These are phyloP conservation scores for Caenorhabditis afra DNA, from an alignment of 2,888 invertebrate species.

Conservation along the genomic window DNA sequence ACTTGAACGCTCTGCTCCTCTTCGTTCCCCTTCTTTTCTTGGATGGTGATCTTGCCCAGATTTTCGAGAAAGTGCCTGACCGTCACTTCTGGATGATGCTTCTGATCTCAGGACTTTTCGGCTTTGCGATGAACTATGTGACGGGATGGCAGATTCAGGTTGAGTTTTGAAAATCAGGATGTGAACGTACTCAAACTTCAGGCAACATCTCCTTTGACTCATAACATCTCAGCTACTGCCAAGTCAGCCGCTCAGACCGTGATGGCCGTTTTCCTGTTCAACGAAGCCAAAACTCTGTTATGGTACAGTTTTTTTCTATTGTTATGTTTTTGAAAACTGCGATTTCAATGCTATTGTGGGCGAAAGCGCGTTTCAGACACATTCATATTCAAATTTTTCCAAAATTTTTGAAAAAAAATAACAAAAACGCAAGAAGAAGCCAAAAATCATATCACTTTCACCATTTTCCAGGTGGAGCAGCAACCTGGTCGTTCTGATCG, in stretches of 20 bases:
- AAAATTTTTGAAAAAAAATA: too few species aligned
- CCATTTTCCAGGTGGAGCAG: slow-evolving; percentile 86
- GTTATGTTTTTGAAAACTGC: too few species aligned
- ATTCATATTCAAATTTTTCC: too few species aligned
- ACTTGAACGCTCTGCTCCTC: slow-evolving; percentile 91
- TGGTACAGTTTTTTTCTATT: slow-evolving; percentile 86
- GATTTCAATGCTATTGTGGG: too few species aligned
- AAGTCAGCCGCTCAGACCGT: slow-evolving; percentile 98
- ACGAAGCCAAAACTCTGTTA: slow-evolving; percentile 82
- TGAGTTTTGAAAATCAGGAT: too few species aligned
- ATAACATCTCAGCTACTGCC: slow-evolving; percentile 94
- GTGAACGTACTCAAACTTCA: slow-evolving; percentile 80
- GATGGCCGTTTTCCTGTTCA: slow-evolving; percentile 92
- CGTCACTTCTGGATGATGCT: slow-evolving; percentile 84
- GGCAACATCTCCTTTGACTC: slow-evolving; percentile 97
- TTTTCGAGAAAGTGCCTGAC: neutral
- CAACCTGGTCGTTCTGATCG: slow-evolving; percentile 86
- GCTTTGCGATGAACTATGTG: slow-evolving; percentile 96
- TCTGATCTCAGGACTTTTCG: slow-evolving; percentile 92
- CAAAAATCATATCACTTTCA: too few species aligned
- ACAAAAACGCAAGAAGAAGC: too few species aligned
- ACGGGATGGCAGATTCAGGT: slow-evolving; percentile 91
- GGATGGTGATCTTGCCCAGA: slow-evolving; percentile 66
- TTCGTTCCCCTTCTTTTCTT: slow-evolving; percentile 92
- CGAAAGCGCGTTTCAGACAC: too few species aligned